Evolutionary conservation across 2,797 vertebrate species (phyloP).

Genomic region (Pteronotus mesoamericanus): DNA sequence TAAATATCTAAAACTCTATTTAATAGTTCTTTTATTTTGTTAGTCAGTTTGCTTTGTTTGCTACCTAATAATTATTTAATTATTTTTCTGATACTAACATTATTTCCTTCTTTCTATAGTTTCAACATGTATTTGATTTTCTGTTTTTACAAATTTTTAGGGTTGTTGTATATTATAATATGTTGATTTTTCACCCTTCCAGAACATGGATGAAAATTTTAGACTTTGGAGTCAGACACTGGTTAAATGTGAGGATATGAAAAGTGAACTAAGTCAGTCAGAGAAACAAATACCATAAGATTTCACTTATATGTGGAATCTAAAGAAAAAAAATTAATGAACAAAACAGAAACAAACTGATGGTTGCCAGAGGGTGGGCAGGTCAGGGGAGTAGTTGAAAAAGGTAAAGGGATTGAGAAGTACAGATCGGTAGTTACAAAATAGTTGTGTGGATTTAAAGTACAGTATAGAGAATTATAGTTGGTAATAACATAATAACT

Average conservation of each 20-base stretch:
- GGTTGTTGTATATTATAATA: not conserved
- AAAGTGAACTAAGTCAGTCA: not conserved
- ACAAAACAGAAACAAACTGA: too few relatives aligned
- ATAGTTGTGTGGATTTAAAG: not conserved
- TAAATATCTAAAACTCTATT: not conserved
- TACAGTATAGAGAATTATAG: not conserved
- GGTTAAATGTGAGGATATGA: not conserved
- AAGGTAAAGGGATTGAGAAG: not conserved
- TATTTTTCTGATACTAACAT: not conserved
- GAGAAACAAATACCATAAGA: too few relatives aligned
- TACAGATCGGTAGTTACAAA: not conserved
- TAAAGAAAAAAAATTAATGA: too few relatives aligned
- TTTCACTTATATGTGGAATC: too few relatives aligned
- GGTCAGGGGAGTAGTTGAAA: not conserved
- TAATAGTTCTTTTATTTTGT: not conserved
- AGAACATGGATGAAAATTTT: not conserved
- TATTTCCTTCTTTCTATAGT: not conserved
- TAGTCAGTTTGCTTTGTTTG: not conserved
- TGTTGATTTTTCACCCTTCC: not conserved
- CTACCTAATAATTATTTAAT: not conserved
- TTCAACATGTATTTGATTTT: not conserved
- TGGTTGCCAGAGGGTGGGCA: not conserved
- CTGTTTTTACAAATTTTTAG: not conserved
- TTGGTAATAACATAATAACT: not conserved
- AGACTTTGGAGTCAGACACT: too few relatives aligned